Base-by-base conservation (phyloP, 2,888 invertebrate genomes). In the Herminia tarsipennalis region DNA sequence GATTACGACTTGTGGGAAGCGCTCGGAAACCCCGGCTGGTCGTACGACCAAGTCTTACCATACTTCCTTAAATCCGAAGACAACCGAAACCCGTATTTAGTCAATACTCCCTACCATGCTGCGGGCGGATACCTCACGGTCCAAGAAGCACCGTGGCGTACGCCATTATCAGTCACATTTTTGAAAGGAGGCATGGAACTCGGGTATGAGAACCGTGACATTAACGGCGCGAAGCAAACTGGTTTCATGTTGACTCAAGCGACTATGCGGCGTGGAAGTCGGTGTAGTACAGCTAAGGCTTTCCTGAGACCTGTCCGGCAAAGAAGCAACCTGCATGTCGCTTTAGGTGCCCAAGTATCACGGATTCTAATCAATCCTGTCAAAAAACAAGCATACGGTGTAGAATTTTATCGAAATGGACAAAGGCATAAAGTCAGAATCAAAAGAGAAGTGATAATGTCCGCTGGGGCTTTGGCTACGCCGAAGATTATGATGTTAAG, bases 401-500 rank as follows among this genome's bases (percentile, higher is more conserved):
- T 97, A 0, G 95, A 96, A 66, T 96, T 95, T 52, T 74, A 94
- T 4, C 92, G 95, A 28, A 92, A 95, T 39, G 95, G 95, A 0
- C 91, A 92, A 39, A 93, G 92, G 39, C 93, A 94, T 37, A 89
- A 93, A 30, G 95, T 96, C 0, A 91, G 94, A 51, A 97, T 96
- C 0, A 93, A 95, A 48, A 93, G 95, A 38, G 97, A 97, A 81
- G 94, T 98, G 0, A 93, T 98, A 4, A 88, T 97, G 65, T 96
- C 97, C 1, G 96, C 98, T 0, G 98, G 98, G 0, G 94, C 98
- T 0, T 94, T 99, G 22, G 95, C 96, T 38, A 95, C 96, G 2
- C 98, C 98, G 0, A 98, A 98, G 68, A 75, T 99, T 12, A 92
- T 99, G 57, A 97, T 98, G 97, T 78, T 98, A 5, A 97, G 97